These are phyloP conservation scores for Elegia similella DNA, from an alignment of 2,888 invertebrate species.

Conservation along the genomic window DNA sequence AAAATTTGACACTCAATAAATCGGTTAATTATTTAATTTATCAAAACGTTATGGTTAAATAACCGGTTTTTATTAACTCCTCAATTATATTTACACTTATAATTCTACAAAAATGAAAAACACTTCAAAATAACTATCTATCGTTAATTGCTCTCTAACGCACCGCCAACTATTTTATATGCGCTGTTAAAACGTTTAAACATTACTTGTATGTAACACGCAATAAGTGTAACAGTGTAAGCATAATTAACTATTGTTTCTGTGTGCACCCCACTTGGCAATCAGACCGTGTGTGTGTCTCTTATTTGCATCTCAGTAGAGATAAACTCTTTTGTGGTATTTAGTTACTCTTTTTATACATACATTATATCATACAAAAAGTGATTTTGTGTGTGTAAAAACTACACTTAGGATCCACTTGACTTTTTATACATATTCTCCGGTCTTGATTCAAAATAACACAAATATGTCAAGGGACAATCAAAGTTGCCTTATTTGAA, in stretches of 20 bases:
- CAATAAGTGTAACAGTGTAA: conserved; percentile 29
- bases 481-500: too few relatives aligned
- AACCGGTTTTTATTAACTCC: too few relatives aligned
- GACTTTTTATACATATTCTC: too few relatives aligned
- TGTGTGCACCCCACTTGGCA: conserved; percentile 41
- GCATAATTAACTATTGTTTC: conserved; percentile 42
- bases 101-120: not conserved
- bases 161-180: not conserved
- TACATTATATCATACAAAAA: too few relatives aligned
- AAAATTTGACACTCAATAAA: too few relatives aligned
- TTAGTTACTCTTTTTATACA: not conserved
- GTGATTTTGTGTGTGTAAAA: too few relatives aligned
- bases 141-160: not conserved
- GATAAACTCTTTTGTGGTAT: conserved; percentile 15
- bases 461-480: too few relatives aligned
- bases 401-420: too few relatives aligned
- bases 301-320: conserved; percentile 24
- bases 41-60: too few relatives aligned
- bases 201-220: conserved; percentile 21
- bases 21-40: too few relatives aligned
- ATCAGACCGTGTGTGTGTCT: conserved; percentile 41
- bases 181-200: conserved; percentile 5
- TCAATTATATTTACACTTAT: not conserved
- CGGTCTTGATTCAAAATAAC: too few relatives aligned
- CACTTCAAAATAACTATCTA: not conserved